Percentiles rank a stretch among this genome's conserved stretches.
Conservation (phyloP, 2,888 invertebrate species). For the Scaptomyza caliginosa region DNA sequence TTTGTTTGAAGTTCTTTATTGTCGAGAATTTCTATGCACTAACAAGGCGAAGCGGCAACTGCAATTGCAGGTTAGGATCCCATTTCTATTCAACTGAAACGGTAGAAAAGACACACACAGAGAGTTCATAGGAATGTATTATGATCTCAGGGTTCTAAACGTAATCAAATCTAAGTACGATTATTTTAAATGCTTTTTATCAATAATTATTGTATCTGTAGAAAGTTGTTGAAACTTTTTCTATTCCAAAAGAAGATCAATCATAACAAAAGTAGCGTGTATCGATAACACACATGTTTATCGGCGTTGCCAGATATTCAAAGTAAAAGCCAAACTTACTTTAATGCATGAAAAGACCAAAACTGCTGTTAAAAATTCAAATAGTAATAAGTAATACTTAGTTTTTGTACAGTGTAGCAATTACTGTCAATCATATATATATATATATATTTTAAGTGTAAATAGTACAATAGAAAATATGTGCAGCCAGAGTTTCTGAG, state of each 20-base stretch:
- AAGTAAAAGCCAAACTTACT: too few species aligned
- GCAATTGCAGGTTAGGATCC: slow-evolving; percentile 11
- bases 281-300: neutral
- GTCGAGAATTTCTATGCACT: neutral
- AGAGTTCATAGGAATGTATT: too few species aligned
- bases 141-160: too few species aligned
- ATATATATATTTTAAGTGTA: neutral
- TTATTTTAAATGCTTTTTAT: neutral
- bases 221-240: neutral
- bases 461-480: slow-evolving; percentile 10
- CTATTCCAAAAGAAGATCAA: neutral
- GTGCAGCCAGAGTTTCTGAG: slow-evolving; percentile 2
- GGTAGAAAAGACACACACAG: too few species aligned
- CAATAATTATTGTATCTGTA: neutral
- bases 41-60: slow-evolving; percentile 2
- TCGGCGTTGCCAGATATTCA: too few species aligned
- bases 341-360: too few species aligned
- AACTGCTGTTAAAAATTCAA: neutral
- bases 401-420: neutral
- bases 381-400: neutral
- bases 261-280: neutral
- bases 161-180: neutral
- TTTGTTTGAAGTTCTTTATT: neutral
- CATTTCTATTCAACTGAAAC: neutral
- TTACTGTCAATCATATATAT: slow-evolving; percentile 1